Conservation (phyloP, 2,113 vertebrate species). For the Donacobius atricapilla region DNA sequence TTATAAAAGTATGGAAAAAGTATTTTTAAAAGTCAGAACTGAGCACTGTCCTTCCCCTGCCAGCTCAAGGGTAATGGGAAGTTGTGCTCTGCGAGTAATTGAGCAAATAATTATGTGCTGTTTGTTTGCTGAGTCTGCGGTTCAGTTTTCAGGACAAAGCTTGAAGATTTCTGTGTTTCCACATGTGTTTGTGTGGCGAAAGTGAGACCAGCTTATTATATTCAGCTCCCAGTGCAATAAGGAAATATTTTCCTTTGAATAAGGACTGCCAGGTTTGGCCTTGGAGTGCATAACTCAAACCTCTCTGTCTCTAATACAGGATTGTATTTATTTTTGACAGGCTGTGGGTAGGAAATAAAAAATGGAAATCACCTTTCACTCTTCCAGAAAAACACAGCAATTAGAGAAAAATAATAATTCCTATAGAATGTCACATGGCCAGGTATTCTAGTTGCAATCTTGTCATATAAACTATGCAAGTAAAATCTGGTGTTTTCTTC, state of each 20-base stretch:
- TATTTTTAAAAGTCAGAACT: background rate
- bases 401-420: background rate
- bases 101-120: conserved; percentile 31
- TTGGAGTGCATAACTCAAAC: background rate
- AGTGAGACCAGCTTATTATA: background rate
- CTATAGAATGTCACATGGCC: background rate
- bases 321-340: background rate
- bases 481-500: background rate
- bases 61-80: conserved; percentile 2
- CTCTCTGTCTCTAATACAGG: background rate
- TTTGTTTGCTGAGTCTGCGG: conserved; percentile 5
- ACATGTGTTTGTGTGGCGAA: background rate
- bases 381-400: background rate
- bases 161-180: background rate
- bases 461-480: background rate
- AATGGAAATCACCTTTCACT: background rate
- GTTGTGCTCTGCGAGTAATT: background rate
- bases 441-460: background rate
- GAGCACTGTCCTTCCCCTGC: background rate
- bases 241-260: background rate
- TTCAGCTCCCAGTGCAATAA: background rate
- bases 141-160: background rate
- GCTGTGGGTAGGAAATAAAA: background rate
- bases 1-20: background rate
- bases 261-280: background rate